Conservation (phyloP, 2,797 vertebrate species). For the Morelia viridis region DNA sequence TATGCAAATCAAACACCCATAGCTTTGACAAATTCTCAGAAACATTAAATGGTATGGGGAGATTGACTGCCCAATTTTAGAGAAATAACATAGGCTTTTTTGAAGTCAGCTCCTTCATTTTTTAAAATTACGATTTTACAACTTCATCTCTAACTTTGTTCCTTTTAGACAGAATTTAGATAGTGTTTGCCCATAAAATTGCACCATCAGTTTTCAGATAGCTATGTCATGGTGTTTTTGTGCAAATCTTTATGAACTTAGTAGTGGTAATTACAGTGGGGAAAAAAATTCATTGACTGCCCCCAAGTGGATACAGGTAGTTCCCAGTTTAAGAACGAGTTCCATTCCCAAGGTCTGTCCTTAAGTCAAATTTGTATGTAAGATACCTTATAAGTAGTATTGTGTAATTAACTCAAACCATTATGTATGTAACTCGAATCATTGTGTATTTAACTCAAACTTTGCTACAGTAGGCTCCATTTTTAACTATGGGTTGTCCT, state of each 20-base stretch:
- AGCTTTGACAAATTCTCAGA: neutral
- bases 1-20: neutral
- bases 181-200: neutral
- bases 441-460: too few species aligned
- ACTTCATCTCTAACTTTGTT: neutral
- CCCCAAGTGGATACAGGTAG: neutral
- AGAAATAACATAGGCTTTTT: neutral
- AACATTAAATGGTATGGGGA: neutral
- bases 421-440: too few species aligned
- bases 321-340: too few species aligned
- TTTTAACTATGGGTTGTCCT: too few species aligned
- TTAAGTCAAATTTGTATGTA: too few species aligned
- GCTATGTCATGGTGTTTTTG: neutral
- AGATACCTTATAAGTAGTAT: too few species aligned
- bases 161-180: neutral
- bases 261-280: neutral
- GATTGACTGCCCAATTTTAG: neutral
- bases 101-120: neutral
- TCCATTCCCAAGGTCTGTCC: too few species aligned
- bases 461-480: too few species aligned
- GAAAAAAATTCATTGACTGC: neutral
- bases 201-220: neutral
- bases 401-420: too few species aligned
- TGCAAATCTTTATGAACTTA: too few species aligned
- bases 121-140: neutral